These are phyloP conservation scores for Eublepharis macularius DNA, from an alignment of 2,113 vertebrate genomes.

Conservation along the genomic window DNA sequence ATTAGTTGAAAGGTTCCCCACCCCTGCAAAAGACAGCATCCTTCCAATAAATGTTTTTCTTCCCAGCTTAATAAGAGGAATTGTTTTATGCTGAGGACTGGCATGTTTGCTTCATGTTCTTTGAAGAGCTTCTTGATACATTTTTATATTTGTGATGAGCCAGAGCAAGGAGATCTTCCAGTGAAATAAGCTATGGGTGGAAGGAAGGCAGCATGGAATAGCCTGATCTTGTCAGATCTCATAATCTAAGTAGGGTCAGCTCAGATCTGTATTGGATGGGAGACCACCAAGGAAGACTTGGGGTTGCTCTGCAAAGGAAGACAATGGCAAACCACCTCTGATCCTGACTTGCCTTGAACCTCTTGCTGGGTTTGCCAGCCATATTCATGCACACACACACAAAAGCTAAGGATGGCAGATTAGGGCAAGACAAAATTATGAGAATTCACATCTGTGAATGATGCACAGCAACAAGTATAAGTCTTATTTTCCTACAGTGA, in stretches of 20 bases:
- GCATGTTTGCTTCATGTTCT: background rate
- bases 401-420: background rate
- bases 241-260: too few relatives aligned
- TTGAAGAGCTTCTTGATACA: background rate
- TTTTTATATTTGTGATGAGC: background rate
- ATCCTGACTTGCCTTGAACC: too few relatives aligned
- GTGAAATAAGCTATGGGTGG: background rate
- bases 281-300: too few relatives aligned
- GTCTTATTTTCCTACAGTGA: background rate
- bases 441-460: background rate
- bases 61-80: background rate
- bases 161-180: background rate
- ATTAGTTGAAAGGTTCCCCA: background rate
- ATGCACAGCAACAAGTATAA: background rate
- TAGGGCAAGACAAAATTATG: background rate
- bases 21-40: too few relatives aligned
- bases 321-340: too few relatives aligned
- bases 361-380: too few relatives aligned
- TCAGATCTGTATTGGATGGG: too few relatives aligned
- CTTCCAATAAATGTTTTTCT: too few relatives aligned
- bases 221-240: too few relatives aligned
- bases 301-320: too few relatives aligned
- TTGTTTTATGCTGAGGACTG: background rate
- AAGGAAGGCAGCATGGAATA: too few relatives aligned
- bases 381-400: too few relatives aligned